Base-by-base conservation (phyloP, 2,888 invertebrate genomes). In the Eristalis pertinax region DNA sequence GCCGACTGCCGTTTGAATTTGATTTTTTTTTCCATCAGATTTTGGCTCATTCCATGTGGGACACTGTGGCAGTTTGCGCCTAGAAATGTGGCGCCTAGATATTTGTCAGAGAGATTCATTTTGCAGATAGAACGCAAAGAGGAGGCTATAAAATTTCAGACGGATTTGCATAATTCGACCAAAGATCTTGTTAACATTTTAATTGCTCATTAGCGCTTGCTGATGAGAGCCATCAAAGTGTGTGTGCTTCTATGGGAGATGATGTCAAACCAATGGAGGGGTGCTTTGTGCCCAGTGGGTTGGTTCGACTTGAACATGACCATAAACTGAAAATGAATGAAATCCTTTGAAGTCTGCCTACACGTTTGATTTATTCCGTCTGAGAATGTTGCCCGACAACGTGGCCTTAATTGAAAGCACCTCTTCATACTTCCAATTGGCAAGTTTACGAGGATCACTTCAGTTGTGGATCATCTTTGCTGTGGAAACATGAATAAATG, bases 21-120 rank as follows among this genome's bases (percentile, higher is more conserved):
- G n/a, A 19, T 11, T 19, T 19, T 41, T 19, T 41, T 78, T 79
- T 43, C 32, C 72, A 73, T 80, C n/a, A 2, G 19, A 26, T 68
- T 80, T 67, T 74, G 80, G 73, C 38, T 68, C 60, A 50, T 5
- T 60, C 74, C 50, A 80, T 70, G 67, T 80, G n/a, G 26, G 29
- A 62, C 38, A 29, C 13, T n/a, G 22, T 38, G 60, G 60, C 22
- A 3, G 24, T 67, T 43, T 24, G 19, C 35, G 50, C 60, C 3
- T 19, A 35, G 35, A 74, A 68, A 62, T 68, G 62, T 74, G 80
- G 80, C 74, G 80, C 80, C 68, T 73, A 43, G 60, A 67, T 4
- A 11, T 63, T 63, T 22, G 13, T 22, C 56, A 56, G 26, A 62
- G 64, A 62, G 70, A 78, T 78, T 13, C 7, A 41, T 38, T 43